phyloP scores from a whole-genome alignment of 2,797 vertebrate species.

The Takifugu rubripes region DNA sequence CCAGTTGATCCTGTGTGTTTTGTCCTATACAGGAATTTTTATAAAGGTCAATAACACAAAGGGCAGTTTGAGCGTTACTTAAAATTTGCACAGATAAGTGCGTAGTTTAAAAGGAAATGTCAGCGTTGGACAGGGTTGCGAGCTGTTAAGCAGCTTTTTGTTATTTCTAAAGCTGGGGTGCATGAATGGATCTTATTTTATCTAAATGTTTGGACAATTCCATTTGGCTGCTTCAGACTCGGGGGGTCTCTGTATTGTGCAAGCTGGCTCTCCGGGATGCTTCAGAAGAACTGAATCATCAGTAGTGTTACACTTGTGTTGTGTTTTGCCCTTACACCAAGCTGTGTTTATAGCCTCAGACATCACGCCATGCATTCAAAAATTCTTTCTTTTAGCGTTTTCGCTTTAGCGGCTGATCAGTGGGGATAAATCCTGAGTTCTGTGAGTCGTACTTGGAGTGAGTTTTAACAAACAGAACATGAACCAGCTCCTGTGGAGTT shows the following conservation, averaged over 20 bases:
- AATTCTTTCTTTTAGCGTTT: no score
- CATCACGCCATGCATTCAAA: no score
- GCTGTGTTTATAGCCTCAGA: background rate
- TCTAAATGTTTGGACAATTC: slow-evolving; percentile 1
- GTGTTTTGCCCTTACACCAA: background rate
- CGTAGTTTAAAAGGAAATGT: background rate
- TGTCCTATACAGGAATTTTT: no score
- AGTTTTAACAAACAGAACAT: no score
- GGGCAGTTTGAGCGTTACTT: no score
- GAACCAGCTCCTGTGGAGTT: no score
- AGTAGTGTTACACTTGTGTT: background rate
- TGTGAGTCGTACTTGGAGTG: no score
- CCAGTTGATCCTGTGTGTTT: no score
- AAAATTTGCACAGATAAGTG: background rate
- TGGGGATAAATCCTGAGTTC: no score
- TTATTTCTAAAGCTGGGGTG: background rate
- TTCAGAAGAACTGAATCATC: background rate
- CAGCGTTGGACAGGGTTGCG: background rate
- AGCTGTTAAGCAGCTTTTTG: background rate
- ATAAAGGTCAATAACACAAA: no score
- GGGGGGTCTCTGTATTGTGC: no score
- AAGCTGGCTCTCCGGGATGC: background rate
- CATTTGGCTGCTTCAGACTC: background rate
- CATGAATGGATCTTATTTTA: background rate
- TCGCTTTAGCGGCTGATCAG: no score